Percentiles rank a stretch among this genome's conserved stretches.
These are phyloP conservation scores for Megalops cyprinoides DNA, from an alignment of 2,797 vertebrate genomes.

Conservation along the genomic window DNA sequence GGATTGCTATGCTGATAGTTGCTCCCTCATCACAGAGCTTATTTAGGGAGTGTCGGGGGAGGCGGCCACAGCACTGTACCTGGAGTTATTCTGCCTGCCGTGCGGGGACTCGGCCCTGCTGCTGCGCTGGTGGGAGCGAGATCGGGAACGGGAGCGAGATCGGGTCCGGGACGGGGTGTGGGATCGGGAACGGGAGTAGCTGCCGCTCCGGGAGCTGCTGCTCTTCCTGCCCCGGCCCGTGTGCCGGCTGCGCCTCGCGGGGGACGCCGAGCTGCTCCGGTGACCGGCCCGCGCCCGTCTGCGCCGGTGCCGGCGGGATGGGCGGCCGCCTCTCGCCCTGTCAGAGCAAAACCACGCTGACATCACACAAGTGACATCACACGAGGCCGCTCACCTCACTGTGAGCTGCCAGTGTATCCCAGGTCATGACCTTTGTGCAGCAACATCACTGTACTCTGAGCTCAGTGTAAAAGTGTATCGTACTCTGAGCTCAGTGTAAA, in stretches of 20 bases:
- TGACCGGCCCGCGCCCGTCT: slow-evolving; percentile 65
- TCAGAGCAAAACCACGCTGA: too few relatives aligned
- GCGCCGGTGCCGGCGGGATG: slow-evolving; percentile 75
- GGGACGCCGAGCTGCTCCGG: slow-evolving; percentile 78
- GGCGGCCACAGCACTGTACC: slow-evolving; percentile 71
- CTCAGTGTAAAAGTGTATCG: too few relatives aligned
- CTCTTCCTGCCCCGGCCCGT: slow-evolving; percentile 80
- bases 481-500: too few relatives aligned
- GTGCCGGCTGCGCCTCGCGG: slow-evolving; percentile 71
- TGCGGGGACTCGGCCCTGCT: slow-evolving; percentile 86
- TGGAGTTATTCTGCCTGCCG: slow-evolving; percentile 62
- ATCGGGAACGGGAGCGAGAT: slow-evolving; percentile 76
- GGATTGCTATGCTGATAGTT: slow-evolving; percentile 65
- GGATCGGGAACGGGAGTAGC: slow-evolving; percentile 74
- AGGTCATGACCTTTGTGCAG: too few relatives aligned
- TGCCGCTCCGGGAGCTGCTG: slow-evolving; percentile 89
- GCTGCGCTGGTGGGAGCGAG: slow-evolving; percentile 79
- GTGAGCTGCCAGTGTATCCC: too few relatives aligned
- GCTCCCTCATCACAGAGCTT: too few relatives aligned
- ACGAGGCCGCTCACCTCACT: too few relatives aligned
- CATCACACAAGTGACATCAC: too few relatives aligned
- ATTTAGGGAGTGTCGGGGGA: slow-evolving; percentile 69
- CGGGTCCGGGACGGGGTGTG: slow-evolving; percentile 77
- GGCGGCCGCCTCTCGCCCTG: slow-evolving; percentile 80
- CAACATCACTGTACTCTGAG: too few relatives aligned